Percentiles rank a stretch among this genome's conserved stretches.
phyloP scores from a whole-genome alignment of 2,888 invertebrate species.

The Eremobia ochroleuca region DNA sequence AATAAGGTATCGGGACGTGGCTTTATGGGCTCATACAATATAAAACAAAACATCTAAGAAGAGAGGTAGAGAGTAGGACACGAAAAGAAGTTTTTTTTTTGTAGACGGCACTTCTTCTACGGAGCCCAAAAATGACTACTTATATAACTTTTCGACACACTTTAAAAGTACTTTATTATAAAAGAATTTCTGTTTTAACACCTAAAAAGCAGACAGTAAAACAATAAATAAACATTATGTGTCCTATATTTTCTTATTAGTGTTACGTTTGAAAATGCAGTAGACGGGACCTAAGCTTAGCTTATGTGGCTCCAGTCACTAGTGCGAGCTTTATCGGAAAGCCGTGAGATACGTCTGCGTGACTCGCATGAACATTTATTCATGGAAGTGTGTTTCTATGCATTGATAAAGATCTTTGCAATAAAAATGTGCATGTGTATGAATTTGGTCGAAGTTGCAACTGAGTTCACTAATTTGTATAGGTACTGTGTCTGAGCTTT shows the following conservation, averaged over 20 bases:
- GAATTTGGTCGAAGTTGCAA: slow-evolving; percentile 11
- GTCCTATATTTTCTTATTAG: slow-evolving; percentile 29
- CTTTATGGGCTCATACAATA: too few species aligned
- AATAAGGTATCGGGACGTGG: background rate
- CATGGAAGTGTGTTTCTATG: slow-evolving; percentile 81
- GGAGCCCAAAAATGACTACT: background rate
- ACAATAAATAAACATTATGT: slow-evolving; percentile 20
- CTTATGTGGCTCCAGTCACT: slow-evolving; percentile 42
- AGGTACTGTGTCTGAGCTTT: background rate
- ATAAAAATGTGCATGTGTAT: slow-evolving; percentile 60
- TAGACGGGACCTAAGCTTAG: slow-evolving; percentile 38
- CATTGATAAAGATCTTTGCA: slow-evolving; percentile 74
- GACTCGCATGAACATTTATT: slow-evolving; percentile 82
- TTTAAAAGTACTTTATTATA: background rate
- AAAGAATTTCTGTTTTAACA: background rate
- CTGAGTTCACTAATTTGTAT: slow-evolving; percentile 5
- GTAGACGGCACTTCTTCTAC: too few species aligned
- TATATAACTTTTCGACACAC: background rate
- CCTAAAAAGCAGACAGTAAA: background rate
- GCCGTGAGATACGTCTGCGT: slow-evolving; percentile 71
- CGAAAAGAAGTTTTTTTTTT: too few species aligned
- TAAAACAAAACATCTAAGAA: too few species aligned
- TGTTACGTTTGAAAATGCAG: slow-evolving; percentile 51
- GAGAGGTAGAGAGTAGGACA: too few species aligned
- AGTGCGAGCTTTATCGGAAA: slow-evolving; percentile 67